Percentiles rank a stretch among this genome's conserved stretches.
These are phyloP conservation scores for Cygnus atratus DNA, from an alignment of 2,113 vertebrate genomes.

Conservation along the genomic window DNA sequence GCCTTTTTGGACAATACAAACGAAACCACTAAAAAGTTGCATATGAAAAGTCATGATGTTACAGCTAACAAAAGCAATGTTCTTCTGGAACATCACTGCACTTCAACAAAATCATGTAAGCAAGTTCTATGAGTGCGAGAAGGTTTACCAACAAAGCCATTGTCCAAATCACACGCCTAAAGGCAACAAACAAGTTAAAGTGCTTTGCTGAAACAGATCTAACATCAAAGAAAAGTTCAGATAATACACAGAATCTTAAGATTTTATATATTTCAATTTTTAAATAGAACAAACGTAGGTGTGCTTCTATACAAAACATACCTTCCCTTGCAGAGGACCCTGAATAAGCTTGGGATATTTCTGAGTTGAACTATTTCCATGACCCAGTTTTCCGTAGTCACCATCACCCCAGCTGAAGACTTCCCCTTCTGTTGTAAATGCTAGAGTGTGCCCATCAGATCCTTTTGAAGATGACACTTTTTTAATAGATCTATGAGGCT, in stretches of 20 bases:
- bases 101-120: not conserved
- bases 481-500: conserved; percentile 86
- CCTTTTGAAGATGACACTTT: conserved; percentile 88
- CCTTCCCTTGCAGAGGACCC: conserved; percentile 87
- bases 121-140: not conserved
- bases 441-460: conserved; percentile 87
- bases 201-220: not conserved
- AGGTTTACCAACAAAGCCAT: not conserved
- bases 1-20: not conserved
- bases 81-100: not conserved
- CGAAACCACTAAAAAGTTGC: not conserved
- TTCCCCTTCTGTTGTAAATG: conserved; percentile 87
- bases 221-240: not conserved
- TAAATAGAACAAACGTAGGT: not conserved
- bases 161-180: not conserved
- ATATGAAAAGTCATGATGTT: not conserved
- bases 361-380: conserved; percentile 88
- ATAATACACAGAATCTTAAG: not conserved
- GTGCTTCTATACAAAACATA: conserved; percentile 25
- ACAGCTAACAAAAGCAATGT: not conserved
- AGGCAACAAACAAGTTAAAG: not conserved
- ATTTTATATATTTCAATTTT: not conserved
- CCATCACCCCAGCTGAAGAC: conserved; percentile 90
- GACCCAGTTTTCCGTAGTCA: conserved; percentile 87
- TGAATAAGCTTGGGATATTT: conserved; percentile 89